Evolutionary conservation across 2,888 invertebrate genomes (phyloP).

Genomic region (Acronicta leporina): DNA sequence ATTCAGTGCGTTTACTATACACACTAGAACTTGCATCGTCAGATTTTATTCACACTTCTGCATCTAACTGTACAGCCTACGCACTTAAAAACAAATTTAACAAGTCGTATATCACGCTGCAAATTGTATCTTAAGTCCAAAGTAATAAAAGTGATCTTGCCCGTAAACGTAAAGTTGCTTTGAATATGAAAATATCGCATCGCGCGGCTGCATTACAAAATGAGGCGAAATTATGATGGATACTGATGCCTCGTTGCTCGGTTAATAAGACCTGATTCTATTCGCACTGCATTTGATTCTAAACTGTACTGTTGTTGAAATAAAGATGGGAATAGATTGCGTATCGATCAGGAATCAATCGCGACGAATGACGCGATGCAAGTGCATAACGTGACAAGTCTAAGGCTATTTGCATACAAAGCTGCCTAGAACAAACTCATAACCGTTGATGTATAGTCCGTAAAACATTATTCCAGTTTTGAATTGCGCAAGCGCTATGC

Average conservation of each 20-base stretch:
- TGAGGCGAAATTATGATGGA: conserved; percentile 88
- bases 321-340: conserved; percentile 55
- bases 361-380: conserved; percentile 65
- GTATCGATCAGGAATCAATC: conserved; percentile 65
- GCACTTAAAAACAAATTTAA: conserved; percentile 65
- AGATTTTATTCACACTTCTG: conserved; percentile 66
- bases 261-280: conserved; percentile 83
- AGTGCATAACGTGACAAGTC: conserved; percentile 56
- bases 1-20: conserved; percentile 20
- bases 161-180: conserved; percentile 61
- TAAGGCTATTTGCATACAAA: conserved; percentile 53
- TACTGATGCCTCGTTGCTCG: conserved; percentile 84
- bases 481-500: conserved; percentile 38
- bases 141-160: conserved; percentile 51
- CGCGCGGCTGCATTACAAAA: conserved; percentile 82
- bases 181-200: conserved; percentile 80
- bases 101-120: conserved; percentile 29
- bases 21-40: conserved; percentile 54
- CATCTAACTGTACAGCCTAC: conserved; percentile 71
- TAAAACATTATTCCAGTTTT: conserved; percentile 42
- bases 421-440: conserved; percentile 38
- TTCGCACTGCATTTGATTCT: conserved; percentile 51
- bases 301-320: conserved; percentile 45
- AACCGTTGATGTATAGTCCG: conserved; percentile 26
- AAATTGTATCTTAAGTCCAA: conserved; percentile 61